Percentiles rank a stretch among this genome's conserved stretches.
These are phyloP conservation scores for Molossus molossus DNA, from an alignment of 2,797 vertebrate genomes.

Conservation along the genomic window DNA sequence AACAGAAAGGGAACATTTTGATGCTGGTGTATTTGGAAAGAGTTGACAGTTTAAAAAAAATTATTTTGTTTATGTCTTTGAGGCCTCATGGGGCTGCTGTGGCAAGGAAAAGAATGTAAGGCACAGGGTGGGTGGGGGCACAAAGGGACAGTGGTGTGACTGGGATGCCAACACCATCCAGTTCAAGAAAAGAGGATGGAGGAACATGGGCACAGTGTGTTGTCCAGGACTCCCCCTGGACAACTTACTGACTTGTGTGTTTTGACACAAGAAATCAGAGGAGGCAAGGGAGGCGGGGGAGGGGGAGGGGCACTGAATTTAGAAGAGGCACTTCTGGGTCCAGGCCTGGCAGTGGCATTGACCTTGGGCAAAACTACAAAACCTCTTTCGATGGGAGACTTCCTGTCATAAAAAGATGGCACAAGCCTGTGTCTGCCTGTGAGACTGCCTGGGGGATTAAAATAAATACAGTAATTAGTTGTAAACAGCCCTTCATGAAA, in stretches of 20 bases:
- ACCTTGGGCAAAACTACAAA: background rate
- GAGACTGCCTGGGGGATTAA: background rate
- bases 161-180: background rate
- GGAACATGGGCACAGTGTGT: fast-evolving
- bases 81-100: background rate
- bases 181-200: background rate
- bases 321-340: background rate
- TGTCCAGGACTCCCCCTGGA: background rate
- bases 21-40: background rate
- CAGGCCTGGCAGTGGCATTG: background rate
- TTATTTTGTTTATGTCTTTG: background rate
- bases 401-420: background rate
- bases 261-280: background rate
- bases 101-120: background rate
- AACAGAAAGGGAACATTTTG: background rate
- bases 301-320: background rate
- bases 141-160: background rate
- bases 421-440: background rate
- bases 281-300: background rate
- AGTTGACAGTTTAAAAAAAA: background rate
- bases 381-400: background rate
- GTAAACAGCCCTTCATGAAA: background rate
- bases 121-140: background rate
- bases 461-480: background rate
- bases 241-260: background rate